Evolutionary conservation across 2,797 vertebrate genomes (phyloP).

Genomic region (Hoplostethus mediterraneus): DNA sequence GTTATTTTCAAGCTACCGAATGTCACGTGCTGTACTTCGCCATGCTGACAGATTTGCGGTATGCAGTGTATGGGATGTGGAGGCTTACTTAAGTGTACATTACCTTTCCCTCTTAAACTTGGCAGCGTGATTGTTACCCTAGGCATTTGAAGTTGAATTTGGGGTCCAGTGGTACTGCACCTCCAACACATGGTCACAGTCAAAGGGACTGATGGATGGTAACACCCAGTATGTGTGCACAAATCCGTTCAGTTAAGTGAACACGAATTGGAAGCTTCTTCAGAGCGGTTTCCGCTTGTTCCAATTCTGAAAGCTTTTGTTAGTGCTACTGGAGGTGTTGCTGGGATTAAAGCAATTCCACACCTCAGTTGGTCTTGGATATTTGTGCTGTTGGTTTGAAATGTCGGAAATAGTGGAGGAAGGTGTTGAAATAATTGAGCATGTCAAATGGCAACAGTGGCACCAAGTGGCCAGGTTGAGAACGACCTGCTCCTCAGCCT

Average conservation of each 20-base stretch:
- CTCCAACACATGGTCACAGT: neutral
- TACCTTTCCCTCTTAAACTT: neutral
- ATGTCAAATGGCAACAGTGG: slow-evolving; percentile 71
- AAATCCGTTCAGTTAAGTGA: slow-evolving; percentile 14
- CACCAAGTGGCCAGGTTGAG: slow-evolving; percentile 74
- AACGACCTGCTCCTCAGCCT: slow-evolving; percentile 15
- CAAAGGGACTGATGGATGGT: neutral
- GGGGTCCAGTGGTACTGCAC: too few relatives aligned
- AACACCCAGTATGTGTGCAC: slow-evolving; percentile 1
- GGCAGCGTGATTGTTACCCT: neutral
- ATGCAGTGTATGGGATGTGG: neutral
- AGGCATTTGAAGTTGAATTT: neutral
- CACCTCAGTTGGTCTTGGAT: slow-evolving; percentile 42
- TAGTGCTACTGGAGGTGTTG: slow-evolving; percentile 33
- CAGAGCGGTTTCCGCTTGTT: slow-evolving; percentile 38
- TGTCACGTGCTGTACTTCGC: too few relatives aligned
- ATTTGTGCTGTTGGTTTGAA: slow-evolving; percentile 53
- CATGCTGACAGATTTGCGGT: too few relatives aligned
- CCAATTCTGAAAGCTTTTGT: slow-evolving; percentile 42
- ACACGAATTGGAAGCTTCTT: slow-evolving; percentile 40
- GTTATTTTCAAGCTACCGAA: too few relatives aligned
- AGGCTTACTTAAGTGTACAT: neutral
- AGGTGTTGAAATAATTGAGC: neutral
- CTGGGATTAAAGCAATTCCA: slow-evolving; percentile 67
- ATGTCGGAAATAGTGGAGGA: slow-evolving; percentile 24